These are phyloP conservation scores for Ictalurus punctatus DNA, from an alignment of 2,113 vertebrate genomes.

Conservation along the genomic window DNA sequence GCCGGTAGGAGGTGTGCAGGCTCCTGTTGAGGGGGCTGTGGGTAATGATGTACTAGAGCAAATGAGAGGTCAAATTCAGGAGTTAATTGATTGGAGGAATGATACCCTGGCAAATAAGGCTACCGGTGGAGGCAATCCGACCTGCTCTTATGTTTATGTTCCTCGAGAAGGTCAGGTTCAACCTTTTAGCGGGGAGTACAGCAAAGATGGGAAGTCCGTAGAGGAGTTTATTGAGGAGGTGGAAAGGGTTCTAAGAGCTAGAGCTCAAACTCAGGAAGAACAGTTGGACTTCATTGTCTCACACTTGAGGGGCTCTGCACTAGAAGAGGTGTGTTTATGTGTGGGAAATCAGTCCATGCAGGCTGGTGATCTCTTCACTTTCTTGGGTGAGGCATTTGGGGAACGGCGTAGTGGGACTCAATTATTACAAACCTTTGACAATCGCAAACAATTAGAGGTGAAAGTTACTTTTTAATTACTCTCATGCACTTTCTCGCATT, in stretches of 20 bases:
- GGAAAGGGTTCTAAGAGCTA: conserved; percentile 5
- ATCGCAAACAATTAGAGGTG: conserved; percentile 17
- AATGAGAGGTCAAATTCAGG: not conserved
- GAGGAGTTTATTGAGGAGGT: conserved; percentile 46
- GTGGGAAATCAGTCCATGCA: not conserved
- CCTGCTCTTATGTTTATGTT: conserved; percentile 30
- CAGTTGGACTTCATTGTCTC: not conserved
- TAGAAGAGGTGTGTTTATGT: conserved; percentile 33
- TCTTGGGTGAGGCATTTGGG: conserved; percentile 31
- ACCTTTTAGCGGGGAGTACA: conserved; percentile 32
- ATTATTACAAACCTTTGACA: not conserved
- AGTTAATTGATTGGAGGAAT: not conserved
- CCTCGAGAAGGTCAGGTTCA: conserved; percentile 28
- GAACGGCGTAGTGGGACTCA: conserved; percentile 22
- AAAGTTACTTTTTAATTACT: conserved; percentile 34
- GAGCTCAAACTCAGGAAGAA: conserved; percentile 23
- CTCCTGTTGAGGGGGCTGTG: too few relatives aligned
- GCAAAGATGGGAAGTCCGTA: conserved; percentile 21
- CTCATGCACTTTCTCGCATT: conserved; percentile 21
- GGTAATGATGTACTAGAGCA: not conserved
- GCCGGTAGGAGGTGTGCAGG: too few relatives aligned
- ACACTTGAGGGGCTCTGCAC: not conserved
- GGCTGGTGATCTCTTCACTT: conserved; percentile 16
- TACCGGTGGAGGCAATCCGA: not conserved
- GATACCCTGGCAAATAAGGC: not conserved